Base-by-base conservation (phyloP, 2,113 vertebrate genomes). In the Mormoops blainvillei region DNA sequence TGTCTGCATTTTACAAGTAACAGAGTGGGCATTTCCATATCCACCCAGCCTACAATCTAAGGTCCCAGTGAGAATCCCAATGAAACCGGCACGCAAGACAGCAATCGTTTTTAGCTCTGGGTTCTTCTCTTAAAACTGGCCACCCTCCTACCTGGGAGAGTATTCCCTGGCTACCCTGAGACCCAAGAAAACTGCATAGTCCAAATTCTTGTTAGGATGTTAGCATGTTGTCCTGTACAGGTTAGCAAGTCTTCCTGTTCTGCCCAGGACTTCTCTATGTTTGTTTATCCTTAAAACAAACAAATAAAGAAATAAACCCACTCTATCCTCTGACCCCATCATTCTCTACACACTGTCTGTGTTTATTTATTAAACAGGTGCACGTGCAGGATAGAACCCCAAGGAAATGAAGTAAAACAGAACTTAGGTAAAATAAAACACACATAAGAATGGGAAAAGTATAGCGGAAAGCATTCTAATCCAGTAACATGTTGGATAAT, bases 231-330 rank as follows among this genome's bases (percentile, higher is more conserved):
- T 41, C n/a, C 38, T 28, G 33, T 22, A 84, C 43, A 58, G 43
- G 61, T 61, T 43, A 87, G 81, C 56, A 87, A 84, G 15, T 31
- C n/a, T 97, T 96, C 90, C 89, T 87, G 74, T 94, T 70, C 58
- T 61, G 48, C 24, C 45, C 54, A 87, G 85, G 54, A 92, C 68
- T 90, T 97, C 80, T 88, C 84, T 74, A 20, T 83, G 74, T 81
- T 80, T 89, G 80, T 77, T 91, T 90, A 81, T 84, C 87, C 80
- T 76, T 87, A 54, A 93, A 96, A 94, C 86, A 94, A 96, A 90
- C 76, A 96, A 89, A 77, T 52, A 54, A 56, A 24, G 20, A 56
- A 56, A 58, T 24, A 94, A 54, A 63, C n/a, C 54, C 41, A 89
- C 87, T 85, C 74, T 87, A 71, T 67, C n/a, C 41, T 68, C 58